Base-by-base conservation (phyloP, 2,888 invertebrate genomes). In the Erpobdella octoculata region DNA sequence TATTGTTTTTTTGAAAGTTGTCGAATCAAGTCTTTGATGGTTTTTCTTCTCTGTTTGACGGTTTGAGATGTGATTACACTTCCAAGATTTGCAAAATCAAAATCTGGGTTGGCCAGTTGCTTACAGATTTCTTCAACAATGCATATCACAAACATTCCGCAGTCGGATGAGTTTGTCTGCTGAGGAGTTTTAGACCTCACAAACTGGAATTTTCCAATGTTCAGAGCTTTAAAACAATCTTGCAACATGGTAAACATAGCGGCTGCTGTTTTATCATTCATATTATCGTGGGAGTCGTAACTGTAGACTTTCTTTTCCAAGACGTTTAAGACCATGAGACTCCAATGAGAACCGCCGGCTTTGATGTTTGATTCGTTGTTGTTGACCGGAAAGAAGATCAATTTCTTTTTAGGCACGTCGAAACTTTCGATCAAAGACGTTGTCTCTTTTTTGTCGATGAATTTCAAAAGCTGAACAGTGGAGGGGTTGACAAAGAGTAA, bases 71-170 rank as follows among this genome's bases (percentile, higher is more conserved):
- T 35, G 25, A 72, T 53, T 25, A 18, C 53, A 9, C 48, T 25
- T 6, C 21, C 21, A 18, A 38, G 66, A 33, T n/a, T 1, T 18
- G 35, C 25, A 31, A 62, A 35, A 62, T n/a, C 21, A 28, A 35
- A 0, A 1, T 41, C 48, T 2, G 38, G 15, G 28, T 25, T 35
- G 5, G 36, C 48, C 33, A 25, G 65, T 18, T 70, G 65, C 9
- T 15, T 33, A 38, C 79, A 79, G 64, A 80, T 75, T 73, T 79
- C 78, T 77, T 93, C 91, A 0, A 90, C 88, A 83, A 91, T 90
- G 78, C 90, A 90, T 68, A 95, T 86, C 3, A 93, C 89, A 84
- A 91, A 91, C 71, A 94, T 87, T 18, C 95, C 95, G 85, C 94
- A 95, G 81, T 95, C 94, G 81, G 91, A 92, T 8, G 41, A 64